phyloP scores from a whole-genome alignment of 53 echinoderm and acorn worm species.

The Actinopyga echinites region DNA sequence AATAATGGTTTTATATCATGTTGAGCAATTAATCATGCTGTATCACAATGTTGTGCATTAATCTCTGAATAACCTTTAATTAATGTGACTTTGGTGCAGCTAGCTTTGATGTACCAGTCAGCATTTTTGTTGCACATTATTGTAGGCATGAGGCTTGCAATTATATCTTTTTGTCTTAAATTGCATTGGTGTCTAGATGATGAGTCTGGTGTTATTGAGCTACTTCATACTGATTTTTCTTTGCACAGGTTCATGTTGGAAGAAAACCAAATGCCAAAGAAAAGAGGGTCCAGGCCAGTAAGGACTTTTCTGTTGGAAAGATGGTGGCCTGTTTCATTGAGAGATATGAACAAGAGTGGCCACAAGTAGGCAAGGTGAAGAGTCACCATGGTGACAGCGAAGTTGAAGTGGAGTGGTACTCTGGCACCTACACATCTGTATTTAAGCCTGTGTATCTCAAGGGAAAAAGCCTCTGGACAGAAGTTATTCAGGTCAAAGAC shows the following conservation, averaged over 20 bases:
- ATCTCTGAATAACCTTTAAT: too few relatives aligned
- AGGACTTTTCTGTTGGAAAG: background rate
- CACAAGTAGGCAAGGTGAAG: constrained; percentile 8
- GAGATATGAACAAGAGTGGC: constrained; percentile 4
- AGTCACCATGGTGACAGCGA: background rate
- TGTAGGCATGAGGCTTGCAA: too few relatives aligned
- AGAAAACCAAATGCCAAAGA: background rate
- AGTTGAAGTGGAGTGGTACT: background rate
- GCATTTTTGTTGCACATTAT: too few relatives aligned
- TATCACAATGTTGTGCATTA: too few relatives aligned
- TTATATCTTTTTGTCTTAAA: too few relatives aligned
- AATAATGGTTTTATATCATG: too few relatives aligned
- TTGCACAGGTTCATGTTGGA: background rate
- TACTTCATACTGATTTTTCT: background rate
- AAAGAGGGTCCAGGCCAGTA: background rate
- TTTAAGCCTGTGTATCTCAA: background rate
- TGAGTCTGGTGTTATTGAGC: background rate
- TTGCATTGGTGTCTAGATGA: too few relatives aligned
- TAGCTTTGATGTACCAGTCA: too few relatives aligned
- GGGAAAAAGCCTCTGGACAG: background rate
- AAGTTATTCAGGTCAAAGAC: background rate
- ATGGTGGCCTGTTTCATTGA: background rate
- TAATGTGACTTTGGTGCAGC: too few relatives aligned
- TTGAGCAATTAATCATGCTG: too few relatives aligned
- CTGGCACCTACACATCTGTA: background rate